These are phyloP conservation scores for Phalloptychus januarius DNA, from an alignment of 2,797 vertebrate genomes.

Conservation along the genomic window DNA sequence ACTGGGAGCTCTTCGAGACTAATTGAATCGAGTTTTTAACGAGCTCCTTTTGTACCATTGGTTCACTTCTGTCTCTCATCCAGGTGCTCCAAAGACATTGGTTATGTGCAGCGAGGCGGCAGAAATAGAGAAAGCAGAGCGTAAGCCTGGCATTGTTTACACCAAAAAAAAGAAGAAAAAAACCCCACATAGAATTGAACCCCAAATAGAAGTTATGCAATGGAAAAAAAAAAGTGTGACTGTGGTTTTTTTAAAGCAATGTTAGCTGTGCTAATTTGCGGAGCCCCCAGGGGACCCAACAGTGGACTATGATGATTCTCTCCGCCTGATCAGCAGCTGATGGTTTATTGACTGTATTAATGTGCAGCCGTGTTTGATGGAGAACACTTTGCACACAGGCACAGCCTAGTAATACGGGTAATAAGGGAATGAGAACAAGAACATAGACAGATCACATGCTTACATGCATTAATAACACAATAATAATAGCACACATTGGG, in stretches of 20 bases:
- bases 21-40: conserved; percentile 63
- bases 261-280: neutral
- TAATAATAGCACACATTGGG: conserved; percentile 3
- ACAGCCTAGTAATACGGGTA: conserved; percentile 22
- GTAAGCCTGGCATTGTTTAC: neutral
- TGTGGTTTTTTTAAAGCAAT: neutral
- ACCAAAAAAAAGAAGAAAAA: neutral
- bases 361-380: conserved; percentile 15
- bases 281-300: neutral
- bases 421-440: conserved; percentile 50
- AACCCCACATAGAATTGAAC: neutral
- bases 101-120: neutral
- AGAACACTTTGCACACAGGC: conserved; percentile 24
- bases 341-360: conserved; percentile 13
- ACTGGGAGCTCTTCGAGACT: conserved; percentile 41
- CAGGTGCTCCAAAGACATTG: conserved; percentile 18
- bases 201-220: conserved; percentile 16
- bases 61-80: conserved; percentile 34
- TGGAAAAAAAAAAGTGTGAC: neutral
- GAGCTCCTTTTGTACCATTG: conserved; percentile 27
- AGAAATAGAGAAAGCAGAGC: conserved; percentile 3
- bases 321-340: conserved; percentile 23
- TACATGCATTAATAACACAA: neutral
- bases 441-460: conserved; percentile 50
- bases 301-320: neutral